Base-by-base conservation (phyloP, 2,888 invertebrate species). In the Torymus texanus region DNA sequence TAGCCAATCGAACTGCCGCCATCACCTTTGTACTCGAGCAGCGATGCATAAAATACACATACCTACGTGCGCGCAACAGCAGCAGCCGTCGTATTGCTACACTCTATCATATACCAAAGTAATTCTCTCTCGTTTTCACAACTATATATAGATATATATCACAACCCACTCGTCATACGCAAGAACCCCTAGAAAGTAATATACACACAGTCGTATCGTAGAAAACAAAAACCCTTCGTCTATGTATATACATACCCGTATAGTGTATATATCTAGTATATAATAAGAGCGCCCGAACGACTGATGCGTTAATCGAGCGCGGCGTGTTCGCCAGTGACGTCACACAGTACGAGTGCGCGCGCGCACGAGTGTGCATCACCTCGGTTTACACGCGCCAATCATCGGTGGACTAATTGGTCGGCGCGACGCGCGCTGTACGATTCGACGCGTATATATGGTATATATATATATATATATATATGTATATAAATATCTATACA, bases 321-420 rank as follows among this genome's bases (percentile, higher is more conserved):
- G 16, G 59, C 50, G 70, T 75, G 84, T 85, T 85, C 85, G 84
- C 84, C 86, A 84, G 85, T 87, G 86, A 88, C 88, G 88, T 88
- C 88, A 88, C n/a, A n/a, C n/a, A n/a, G n/a, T n/a, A n/a, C 21
- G 21, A 21, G 21, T 21, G 87, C 87, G 16, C 10, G 16, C 41
- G 87, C 87, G 16, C 16, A 11, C 88, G 88, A 0, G 29, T 5
- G 29, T 41, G 87, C 87, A 16, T 12, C 10, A 87, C 85, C 86
- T 86, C 85, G 86, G 86, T 87, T 86, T 86, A 88, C 88, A 88
- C 88, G 88, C 88, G 87, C 87, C 89, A 89, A 89, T 88, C 88
- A 88, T 89, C 88, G 86, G 83, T 84, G 85, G 84, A 86, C 89
- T 89, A 89, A 89, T 89, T 89, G 88, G 87, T 87, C 86, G 86